Conservation (phyloP, 2,797 vertebrate species). For the Dendrocincla tyrannina region DNA sequence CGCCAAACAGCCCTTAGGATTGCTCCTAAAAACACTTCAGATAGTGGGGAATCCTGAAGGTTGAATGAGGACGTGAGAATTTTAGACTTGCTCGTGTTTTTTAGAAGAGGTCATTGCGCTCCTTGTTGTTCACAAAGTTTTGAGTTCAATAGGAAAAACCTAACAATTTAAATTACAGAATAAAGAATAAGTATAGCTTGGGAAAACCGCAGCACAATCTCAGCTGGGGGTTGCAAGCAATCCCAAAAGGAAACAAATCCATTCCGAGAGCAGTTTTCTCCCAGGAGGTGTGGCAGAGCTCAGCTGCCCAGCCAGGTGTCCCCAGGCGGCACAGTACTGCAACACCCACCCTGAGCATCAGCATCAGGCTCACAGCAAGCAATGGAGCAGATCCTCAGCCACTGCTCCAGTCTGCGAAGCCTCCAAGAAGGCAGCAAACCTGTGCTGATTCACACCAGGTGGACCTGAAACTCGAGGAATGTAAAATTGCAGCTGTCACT, state of each 20-base stretch:
- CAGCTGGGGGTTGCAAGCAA: neutral
- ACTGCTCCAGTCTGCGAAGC: neutral
- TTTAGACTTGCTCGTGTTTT: neutral
- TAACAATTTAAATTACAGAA: neutral
- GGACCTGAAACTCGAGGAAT: neutral
- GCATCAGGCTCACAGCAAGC: neutral
- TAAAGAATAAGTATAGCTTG: neutral
- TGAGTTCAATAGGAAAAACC: neutral
- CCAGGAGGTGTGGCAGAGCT: neutral
- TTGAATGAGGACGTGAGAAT: neutral
- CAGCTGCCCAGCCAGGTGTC: neutral
- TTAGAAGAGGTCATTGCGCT: neutral
- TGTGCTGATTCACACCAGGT: neutral
- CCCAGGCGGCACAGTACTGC: neutral
- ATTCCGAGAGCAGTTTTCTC: neutral
- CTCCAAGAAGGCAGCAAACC: neutral
- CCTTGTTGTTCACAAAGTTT: rapidly evolving
- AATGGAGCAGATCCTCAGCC: neutral
- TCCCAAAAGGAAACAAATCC: neutral
- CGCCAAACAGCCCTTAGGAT: neutral
- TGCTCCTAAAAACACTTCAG: neutral
- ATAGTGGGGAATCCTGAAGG: neutral
- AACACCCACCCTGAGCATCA: neutral
- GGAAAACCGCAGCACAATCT: neutral
- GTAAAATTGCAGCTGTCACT: neutral